phyloP scores from a whole-genome alignment of 2,797 vertebrate species.

The Spinus pinus region DNA sequence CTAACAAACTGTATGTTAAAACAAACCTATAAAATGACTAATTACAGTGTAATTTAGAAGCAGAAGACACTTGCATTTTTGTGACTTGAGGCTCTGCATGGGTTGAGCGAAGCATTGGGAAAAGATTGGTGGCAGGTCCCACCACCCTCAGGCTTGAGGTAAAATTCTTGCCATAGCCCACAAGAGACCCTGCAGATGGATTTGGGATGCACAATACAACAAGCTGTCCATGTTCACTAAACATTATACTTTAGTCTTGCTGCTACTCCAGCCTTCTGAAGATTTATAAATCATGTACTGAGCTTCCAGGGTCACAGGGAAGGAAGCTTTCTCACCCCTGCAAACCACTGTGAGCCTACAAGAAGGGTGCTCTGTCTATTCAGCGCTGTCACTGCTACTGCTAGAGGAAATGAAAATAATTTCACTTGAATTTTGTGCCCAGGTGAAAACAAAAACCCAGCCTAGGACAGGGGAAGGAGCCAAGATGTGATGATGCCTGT shows the following conservation, averaged over 20 bases:
- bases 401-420: neutral
- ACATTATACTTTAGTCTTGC: neutral
- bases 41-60: neutral
- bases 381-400: neutral
- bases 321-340: neutral
- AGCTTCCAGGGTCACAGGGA: neutral
- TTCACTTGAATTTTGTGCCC: neutral
- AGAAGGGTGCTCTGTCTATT: neutral
- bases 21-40: neutral
- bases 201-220: neutral
- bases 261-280: neutral
- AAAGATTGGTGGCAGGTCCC: neutral
- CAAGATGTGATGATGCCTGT: rapidly evolving
- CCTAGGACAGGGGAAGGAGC: neutral
- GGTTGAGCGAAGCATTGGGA: rapidly evolving
- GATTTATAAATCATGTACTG: neutral
- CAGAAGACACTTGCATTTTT: neutral
- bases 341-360: neutral
- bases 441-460: neutral
- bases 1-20: neutral
- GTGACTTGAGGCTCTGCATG: neutral
- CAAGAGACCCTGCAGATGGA: neutral
- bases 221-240: neutral
- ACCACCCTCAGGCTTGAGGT: rapidly evolving
- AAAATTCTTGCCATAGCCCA: neutral